Base-by-base conservation (phyloP, 2,888 invertebrate genomes). In the Nebria brevicollis region DNA sequence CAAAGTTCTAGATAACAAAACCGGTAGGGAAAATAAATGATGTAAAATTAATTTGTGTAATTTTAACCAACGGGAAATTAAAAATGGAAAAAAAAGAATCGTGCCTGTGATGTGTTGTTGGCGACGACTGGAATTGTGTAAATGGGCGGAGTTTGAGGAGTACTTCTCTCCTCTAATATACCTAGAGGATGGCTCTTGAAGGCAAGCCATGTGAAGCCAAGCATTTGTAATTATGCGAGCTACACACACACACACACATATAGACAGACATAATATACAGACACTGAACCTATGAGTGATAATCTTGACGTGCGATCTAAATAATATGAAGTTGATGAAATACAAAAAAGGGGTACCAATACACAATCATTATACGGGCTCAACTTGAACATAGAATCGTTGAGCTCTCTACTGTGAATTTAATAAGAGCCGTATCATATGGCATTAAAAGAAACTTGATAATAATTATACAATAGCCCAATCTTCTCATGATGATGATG, bases 241-340 rank as follows among this genome's bases (percentile, higher is more conserved):
- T 54, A 79, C 79, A 79, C 70, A 72, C 79, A 73, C 66, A 54
- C 13, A 54, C 54, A 54, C 54, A 54, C 54, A 54, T 1, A 54
- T 8, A 54, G 2, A 54, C 54, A 54, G 4, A 54, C 13, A 54
- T 54, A 34, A 34, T 34, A 34, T 34, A 34, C 34, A 34, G 34
- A 34, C 34, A 34, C 4, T 34, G 34, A 66, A 78, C 74, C 78
- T 74, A 66, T 73, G 64, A 66, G 43, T 73, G 66, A n/a, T 13
- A 70, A 79, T 79, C 79, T 79, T 79, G 79, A 79, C 79, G 54
- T 75, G 68, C 74, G 79, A 79, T 79, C 75, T 79, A 79, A 79
- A 79, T 79, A 79, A 79, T 78, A 79, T 79, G 54, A 66, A 75
- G 66, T 79, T 68, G 79, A 75, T 79, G 79, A 79, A 79, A 79